Evolutionary conservation across 2,797 vertebrate genomes (phyloP).

Genomic region (Orestias chungarensis): DNA sequence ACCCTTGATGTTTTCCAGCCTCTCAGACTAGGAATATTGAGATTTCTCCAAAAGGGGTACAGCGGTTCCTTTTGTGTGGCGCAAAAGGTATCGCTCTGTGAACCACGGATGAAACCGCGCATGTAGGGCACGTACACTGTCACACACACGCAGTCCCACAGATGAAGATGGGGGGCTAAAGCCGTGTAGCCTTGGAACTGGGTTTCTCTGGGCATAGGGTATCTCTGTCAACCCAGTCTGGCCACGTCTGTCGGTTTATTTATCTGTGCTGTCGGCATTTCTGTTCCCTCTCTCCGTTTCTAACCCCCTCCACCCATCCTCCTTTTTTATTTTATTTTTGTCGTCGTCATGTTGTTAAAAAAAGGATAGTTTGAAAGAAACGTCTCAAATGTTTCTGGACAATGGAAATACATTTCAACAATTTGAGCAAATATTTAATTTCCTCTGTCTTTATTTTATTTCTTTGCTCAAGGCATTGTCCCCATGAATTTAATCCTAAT

Average conservation of each 20-base stretch:
- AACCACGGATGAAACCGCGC: conserved; percentile 52
- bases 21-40: conserved; percentile 61
- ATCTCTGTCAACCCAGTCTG: conserved; percentile 42
- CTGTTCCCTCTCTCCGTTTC: conserved; percentile 4
- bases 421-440: conserved; percentile 17
- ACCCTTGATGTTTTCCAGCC: conserved; percentile 46
- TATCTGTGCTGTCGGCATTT: conserved; percentile 55
- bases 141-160: conserved; percentile 29
- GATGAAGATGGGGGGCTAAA: conserved; percentile 60
- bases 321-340: conserved; percentile 20
- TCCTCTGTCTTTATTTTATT: conserved; percentile 1
- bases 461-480: conserved; percentile 1
- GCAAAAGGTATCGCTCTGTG: conserved; percentile 46
- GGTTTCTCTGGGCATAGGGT: conserved; percentile 54
- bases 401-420: background rate
- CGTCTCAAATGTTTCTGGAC: conserved; percentile 3
- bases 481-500: conserved; percentile 1
- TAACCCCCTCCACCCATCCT: background rate
- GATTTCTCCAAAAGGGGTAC: conserved; percentile 60
- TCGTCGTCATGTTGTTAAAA: conserved; percentile 56
- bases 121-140: conserved; percentile 17
- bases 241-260: conserved; percentile 65
- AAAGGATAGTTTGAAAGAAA: conserved; percentile 19
- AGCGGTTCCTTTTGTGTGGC: conserved; percentile 59
- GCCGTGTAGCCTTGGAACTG: conserved; percentile 63